Base-by-base conservation (phyloP, 2,113 vertebrate species). In the Triplophysa siluroides region DNA sequence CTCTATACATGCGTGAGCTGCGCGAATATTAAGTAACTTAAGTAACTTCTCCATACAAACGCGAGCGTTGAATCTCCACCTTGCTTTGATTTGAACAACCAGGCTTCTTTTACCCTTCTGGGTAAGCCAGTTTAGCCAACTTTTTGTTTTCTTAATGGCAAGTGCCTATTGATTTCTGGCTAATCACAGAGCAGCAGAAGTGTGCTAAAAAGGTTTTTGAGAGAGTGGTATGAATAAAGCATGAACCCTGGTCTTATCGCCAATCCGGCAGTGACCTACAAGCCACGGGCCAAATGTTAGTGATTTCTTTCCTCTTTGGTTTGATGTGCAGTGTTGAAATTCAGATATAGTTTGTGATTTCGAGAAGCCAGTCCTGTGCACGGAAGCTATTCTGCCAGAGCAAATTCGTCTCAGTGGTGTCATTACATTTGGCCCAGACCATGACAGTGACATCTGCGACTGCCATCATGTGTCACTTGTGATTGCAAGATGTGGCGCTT, bases 141-240 rank as follows among this genome's bases (percentile, higher is more conserved):
- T 29, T 64, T 68, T 23, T 67, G 78, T 65, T 83, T 79, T 78
- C 75, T n/a, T 26, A 18, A 76, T 67, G 61, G 54, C 24, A 66
- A 65, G 65, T 81, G 62, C 38, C 29, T 68, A 85, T 73, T 80
- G 70, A 87, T 86, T 76, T 56, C 66, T 76, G 61, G 21, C 79
- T 87, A 70, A 86, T 84, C 84, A 65, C 80, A 81, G 71, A 70
- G 78, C 58, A 81, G 58, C 81, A 80, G 67, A 76, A 38, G 24
- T 41, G 33, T 14, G n/a, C 63, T 61, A 45, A 62, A 78, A 79
- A 67, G 60, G 61, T 78, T 79, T 69, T 41, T 69, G 62, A 79
- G 66, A 85, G 66, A 33, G 29, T 13, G 13, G 7, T 64, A 78
- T 83, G 69, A 88, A 89, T 86, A 80, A 82, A 82, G 78, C 71